Evolutionary conservation across 1,140 invertebrate species (phyloP).

Genomic region (Eurytemora carolleeae): DNA sequence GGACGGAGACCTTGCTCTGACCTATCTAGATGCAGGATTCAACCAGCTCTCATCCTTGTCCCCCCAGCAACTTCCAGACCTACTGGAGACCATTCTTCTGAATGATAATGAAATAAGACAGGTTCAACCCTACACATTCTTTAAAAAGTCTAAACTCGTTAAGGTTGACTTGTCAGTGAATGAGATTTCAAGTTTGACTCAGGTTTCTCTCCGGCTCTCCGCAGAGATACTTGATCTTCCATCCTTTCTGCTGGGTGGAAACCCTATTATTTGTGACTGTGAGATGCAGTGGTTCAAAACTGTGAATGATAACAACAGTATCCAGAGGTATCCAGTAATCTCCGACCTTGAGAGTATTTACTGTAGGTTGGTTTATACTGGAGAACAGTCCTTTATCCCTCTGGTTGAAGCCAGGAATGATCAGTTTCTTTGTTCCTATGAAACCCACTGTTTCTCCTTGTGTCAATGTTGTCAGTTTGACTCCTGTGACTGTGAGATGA

Average conservation of each 20-base stretch:
- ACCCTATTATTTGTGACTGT: conserved; percentile 72
- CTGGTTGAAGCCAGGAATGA: conserved; percentile 59
- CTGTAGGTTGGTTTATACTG: conserved; percentile 64
- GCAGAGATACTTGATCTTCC: conserved; percentile 37
- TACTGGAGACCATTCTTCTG: conserved; percentile 50
- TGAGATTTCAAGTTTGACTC: conserved; percentile 53
- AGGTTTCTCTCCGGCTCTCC: conserved; percentile 40
- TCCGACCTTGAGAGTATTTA: conserved; percentile 77
- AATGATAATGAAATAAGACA: conserved; percentile 56
- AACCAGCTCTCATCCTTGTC: conserved; percentile 46
- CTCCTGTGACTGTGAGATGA: conserved; percentile 57
- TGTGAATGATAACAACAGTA: conserved; percentile 40
- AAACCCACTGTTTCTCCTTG: conserved; percentile 72
- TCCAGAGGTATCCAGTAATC: conserved; percentile 61
- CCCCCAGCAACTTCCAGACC: conserved; percentile 42
- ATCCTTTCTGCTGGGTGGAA: conserved; percentile 69
- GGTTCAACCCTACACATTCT: conserved; percentile 48
- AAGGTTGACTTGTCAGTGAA: conserved; percentile 58
- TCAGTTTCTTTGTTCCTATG: conserved; percentile 76
- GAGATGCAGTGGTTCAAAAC: conserved; percentile 60
- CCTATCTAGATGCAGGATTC: conserved; percentile 46
- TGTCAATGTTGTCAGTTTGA: conserved; percentile 88
- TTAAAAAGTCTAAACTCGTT: conserved; percentile 54
- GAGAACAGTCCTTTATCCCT: conserved; percentile 55
- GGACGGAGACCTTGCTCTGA: neutral